These are phyloP conservation scores for Etheostoma nigrum DNA, from an alignment of 2,797 vertebrate species.

Conservation along the genomic window DNA sequence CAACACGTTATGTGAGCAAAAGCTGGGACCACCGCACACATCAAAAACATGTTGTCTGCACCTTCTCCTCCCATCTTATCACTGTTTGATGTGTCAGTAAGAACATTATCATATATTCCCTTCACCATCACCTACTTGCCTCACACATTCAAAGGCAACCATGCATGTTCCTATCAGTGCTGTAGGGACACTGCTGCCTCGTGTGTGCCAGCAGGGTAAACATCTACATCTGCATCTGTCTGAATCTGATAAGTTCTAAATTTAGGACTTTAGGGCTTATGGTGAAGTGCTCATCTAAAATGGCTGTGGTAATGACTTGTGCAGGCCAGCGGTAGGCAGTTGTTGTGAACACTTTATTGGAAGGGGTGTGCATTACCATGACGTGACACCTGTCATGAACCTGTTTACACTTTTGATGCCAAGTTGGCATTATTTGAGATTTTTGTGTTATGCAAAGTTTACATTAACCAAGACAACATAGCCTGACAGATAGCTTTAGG, in stretches of 20 bases:
- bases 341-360: too few relatives aligned
- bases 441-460: too few relatives aligned
- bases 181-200: slow-evolving; percentile 26
- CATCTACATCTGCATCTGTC: slow-evolving; percentile 41
- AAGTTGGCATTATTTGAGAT: too few relatives aligned
- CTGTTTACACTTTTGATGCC: too few relatives aligned
- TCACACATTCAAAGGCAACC: slow-evolving; percentile 37
- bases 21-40: slow-evolving; percentile 17
- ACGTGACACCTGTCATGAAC: too few relatives aligned
- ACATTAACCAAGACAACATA: too few relatives aligned
- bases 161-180: slow-evolving; percentile 41
- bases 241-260: slow-evolving; percentile 26
- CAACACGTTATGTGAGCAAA: background rate
- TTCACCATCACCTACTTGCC: slow-evolving; percentile 23
- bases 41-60: slow-evolving; percentile 23
- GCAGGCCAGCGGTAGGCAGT: slow-evolving; percentile 12
- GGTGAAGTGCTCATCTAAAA: slow-evolving; percentile 17
- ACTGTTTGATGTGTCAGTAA: slow-evolving; percentile 10
- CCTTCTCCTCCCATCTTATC: slow-evolving; percentile 19
- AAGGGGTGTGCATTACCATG: too few relatives aligned
- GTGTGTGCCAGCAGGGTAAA: slow-evolving; percentile 41
- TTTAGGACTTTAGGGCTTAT: background rate
- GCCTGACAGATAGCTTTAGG: too few relatives aligned
- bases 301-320: slow-evolving; percentile 2
- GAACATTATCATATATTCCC: slow-evolving; percentile 18